Percentiles rank a stretch among this genome's conserved stretches.
Evolutionary conservation across 2,888 invertebrate genomes (phyloP).

Genomic region (Camponotus fellah): DNA sequence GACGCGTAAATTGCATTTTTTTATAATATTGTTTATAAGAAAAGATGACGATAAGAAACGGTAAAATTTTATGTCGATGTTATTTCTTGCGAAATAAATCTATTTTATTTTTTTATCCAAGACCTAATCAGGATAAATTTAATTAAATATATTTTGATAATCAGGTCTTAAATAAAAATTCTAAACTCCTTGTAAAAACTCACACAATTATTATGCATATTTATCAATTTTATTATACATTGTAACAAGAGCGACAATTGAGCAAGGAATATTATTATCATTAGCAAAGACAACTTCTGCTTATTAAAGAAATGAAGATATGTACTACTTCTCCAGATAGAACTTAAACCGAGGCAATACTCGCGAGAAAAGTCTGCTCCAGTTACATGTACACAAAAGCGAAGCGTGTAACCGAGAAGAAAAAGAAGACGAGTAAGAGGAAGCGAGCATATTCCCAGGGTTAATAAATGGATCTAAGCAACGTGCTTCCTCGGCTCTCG

Average conservation of each 20-base stretch:
- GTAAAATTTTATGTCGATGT: constrained; percentile 1
- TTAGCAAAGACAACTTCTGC: background rate
- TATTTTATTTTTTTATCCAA: background rate
- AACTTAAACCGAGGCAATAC: background rate
- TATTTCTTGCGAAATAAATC: background rate
- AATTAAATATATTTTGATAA: constrained; percentile 6
- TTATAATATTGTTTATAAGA: background rate
- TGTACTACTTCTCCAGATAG: background rate
- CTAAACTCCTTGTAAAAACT: background rate
- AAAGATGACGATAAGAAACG: background rate
- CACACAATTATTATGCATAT: background rate
- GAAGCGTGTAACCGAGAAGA: background rate
- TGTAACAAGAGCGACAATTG: background rate
- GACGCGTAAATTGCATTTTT: background rate
- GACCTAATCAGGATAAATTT: no score
- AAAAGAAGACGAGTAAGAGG: background rate
- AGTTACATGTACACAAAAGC: background rate
- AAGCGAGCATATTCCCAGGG: background rate
- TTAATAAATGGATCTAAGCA: constrained; percentile 53
- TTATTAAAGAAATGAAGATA: background rate
- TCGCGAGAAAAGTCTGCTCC: background rate
- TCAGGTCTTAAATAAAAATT: background rate
- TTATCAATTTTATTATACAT: background rate
- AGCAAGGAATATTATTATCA: background rate
- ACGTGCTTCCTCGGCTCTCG: constrained; percentile 25